phyloP scores from a whole-genome alignment of 2,113 vertebrate genomes.

The Cavia porcellus region DNA sequence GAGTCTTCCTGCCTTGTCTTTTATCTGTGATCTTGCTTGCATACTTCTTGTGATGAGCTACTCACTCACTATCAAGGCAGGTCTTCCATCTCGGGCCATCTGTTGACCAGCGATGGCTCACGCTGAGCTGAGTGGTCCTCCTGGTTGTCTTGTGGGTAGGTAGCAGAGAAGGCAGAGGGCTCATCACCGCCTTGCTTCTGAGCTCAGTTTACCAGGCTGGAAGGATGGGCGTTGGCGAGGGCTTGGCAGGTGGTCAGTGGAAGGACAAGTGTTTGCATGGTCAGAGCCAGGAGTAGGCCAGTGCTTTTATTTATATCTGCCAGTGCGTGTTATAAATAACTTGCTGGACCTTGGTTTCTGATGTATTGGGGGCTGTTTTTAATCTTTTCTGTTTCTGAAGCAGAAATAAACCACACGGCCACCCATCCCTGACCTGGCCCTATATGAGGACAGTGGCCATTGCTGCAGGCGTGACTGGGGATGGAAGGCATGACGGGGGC shows the following conservation, averaged over 20 bases:
- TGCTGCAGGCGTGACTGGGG: accelerated
- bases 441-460: not conserved
- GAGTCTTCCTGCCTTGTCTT: not conserved
- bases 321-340: conserved; percentile 41
- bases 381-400: conserved; percentile 21
- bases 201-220: not conserved
- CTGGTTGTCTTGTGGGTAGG: not conserved
- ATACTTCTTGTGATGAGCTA: not conserved
- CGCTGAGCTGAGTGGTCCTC: not conserved
- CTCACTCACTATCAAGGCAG: not conserved
- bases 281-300: not conserved
- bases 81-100: not conserved
- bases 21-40: not conserved
- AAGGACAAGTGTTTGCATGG: conserved; percentile 35
- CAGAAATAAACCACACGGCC: conserved; percentile 21
- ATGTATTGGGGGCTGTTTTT: not conserved
- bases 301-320: conserved; percentile 54
- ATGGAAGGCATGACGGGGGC: not conserved
- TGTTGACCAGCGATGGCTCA: not conserved
- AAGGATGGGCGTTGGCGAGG: conserved; percentile 17
- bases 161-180: not conserved
- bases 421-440: not conserved
- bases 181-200: not conserved
- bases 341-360: conserved; percentile 9
- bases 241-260: not conserved